Percentiles rank a stretch among this genome's conserved stretches.
These are phyloP conservation scores for Drosophila parvula DNA, from an alignment of 1,140 invertebrate genomes.

Conservation along the genomic window DNA sequence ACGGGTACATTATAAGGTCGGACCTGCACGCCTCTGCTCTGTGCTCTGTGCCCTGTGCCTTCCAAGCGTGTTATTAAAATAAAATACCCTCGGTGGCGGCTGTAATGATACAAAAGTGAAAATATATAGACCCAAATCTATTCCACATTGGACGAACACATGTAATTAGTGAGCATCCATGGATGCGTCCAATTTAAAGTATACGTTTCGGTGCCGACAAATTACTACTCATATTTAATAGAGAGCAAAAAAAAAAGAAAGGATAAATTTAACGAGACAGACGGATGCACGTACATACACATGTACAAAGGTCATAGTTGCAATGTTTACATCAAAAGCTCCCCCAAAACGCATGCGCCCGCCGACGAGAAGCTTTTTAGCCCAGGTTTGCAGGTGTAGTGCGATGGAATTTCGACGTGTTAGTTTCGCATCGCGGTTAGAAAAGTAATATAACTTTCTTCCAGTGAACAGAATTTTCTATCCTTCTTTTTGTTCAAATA, in stretches of 20 bases:
- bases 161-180: neutral
- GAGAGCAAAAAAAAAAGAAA: constrained; percentile 13
- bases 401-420: constrained; percentile 54
- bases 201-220: constrained; percentile 18
- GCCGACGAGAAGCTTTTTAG: constrained; percentile 56
- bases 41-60: constrained; percentile 7
- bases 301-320: constrained; percentile 64
- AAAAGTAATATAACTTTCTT: constrained; percentile 56
- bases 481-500: constrained; percentile 16
- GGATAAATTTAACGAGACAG: constrained; percentile 23
- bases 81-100: constrained; percentile 1
- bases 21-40: constrained; percentile 21
- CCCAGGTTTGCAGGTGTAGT: constrained; percentile 64
- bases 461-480: constrained; percentile 22
- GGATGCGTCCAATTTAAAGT: constrained; percentile 2
- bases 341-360: constrained; percentile 45
- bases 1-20: constrained; percentile 38
- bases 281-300: constrained; percentile 47
- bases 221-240: constrained; percentile 22
- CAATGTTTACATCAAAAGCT: constrained; percentile 73
- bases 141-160: neutral
- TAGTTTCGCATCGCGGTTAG: constrained; percentile 55
- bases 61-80: constrained; percentile 30
- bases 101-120: neutral
- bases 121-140: neutral